Conservation (phyloP, 1,140 invertebrate species). For the Neodiprion lecontei region DNA sequence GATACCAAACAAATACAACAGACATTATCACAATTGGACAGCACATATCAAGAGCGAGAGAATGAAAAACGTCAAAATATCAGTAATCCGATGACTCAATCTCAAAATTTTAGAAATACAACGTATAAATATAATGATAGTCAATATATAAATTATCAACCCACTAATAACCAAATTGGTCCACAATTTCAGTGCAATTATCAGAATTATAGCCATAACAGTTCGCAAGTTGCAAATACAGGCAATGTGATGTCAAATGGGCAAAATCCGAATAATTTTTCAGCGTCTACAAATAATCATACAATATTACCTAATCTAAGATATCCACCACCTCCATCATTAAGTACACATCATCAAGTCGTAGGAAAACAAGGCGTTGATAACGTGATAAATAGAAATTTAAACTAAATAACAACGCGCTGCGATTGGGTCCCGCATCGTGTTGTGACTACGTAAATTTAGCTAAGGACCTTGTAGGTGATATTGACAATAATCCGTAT, state of each 20-base stretch:
- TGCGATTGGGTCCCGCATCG: background rate
- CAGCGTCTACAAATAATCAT: background rate
- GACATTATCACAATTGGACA: conserved; percentile 22
- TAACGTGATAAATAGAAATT: background rate
- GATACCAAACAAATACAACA: conserved; percentile 19
- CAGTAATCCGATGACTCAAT: background rate
- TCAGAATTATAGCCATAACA: background rate
- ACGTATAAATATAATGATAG: background rate
- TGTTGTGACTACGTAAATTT: background rate
- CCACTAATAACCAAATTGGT: background rate
- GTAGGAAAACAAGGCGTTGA: background rate
- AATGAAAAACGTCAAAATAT: background rate
- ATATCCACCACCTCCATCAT: background rate
- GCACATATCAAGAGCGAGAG: background rate
- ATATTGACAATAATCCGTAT: background rate
- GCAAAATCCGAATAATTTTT: background rate
- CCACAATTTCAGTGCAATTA: background rate
- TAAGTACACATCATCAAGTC: background rate
- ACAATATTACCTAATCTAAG: background rate
- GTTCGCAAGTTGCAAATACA: background rate
- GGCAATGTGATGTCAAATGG: no score
- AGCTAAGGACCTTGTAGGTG: background rate
- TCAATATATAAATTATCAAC: background rate
- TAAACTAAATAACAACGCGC: background rate
- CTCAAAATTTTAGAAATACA: background rate